Evolutionary conservation across 2,797 vertebrate species (phyloP).

Genomic region (Erpetoichthys calabaricus): DNA sequence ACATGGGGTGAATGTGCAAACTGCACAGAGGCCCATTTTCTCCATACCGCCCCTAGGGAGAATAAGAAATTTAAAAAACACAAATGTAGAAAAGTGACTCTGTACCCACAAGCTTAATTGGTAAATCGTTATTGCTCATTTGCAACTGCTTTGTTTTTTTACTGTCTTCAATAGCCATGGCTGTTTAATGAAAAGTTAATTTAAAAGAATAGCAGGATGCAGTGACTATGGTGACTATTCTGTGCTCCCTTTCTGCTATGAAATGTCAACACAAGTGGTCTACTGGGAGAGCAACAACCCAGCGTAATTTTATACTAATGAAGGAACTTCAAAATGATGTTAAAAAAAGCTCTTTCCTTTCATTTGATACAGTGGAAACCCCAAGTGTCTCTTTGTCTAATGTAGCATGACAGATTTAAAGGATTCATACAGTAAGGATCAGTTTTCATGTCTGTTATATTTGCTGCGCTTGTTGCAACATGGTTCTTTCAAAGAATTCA

Average conservation of each 20-base stretch:
- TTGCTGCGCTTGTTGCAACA: background rate
- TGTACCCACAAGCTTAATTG: no score
- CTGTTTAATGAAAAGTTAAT: no score
- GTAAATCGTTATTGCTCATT: no score
- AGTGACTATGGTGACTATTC: background rate
- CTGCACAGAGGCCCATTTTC: no score
- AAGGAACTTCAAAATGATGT: constrained; percentile 5
- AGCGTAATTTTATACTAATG: constrained; percentile 7
- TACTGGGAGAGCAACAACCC: constrained; percentile 3
- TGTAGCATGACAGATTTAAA: constrained; percentile 10
- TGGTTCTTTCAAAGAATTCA: background rate
- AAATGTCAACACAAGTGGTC: constrained; percentile 3
- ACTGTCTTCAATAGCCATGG: no score
- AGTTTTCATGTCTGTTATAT: constrained; percentile 4
- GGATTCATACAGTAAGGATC: constrained; percentile 10
- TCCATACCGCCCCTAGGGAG: no score
- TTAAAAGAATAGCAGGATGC: background rate
- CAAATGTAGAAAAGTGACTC: no score
- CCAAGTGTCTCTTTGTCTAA: constrained; percentile 10
- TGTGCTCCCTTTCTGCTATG: background rate
- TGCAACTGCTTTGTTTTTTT: no score
- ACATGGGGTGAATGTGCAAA: no score
- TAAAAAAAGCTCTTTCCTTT: constrained; percentile 7
- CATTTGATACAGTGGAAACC: constrained; percentile 10
- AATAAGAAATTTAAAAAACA: no score